phyloP scores from a whole-genome alignment of 2,797 vertebrate genomes.

The Huso huso region DNA sequence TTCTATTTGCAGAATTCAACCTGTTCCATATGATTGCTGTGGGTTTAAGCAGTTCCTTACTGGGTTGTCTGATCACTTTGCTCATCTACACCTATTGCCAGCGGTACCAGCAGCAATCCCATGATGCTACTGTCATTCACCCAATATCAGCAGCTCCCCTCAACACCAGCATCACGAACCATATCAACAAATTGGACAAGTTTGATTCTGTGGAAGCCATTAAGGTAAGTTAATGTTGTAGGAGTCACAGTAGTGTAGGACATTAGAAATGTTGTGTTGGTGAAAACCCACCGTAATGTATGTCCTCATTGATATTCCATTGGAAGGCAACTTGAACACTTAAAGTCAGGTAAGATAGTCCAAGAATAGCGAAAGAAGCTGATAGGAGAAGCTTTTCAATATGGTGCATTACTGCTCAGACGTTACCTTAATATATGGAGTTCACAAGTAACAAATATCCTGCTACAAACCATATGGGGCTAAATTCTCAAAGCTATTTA shows the following conservation, averaged over 20 bases:
- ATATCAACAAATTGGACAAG: slow-evolving; percentile 97
- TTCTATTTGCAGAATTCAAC: slow-evolving; percentile 74
- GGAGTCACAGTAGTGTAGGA: no score
- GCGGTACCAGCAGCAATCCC: slow-evolving; percentile 88
- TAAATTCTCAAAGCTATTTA: background rate
- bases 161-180: slow-evolving; percentile 96
- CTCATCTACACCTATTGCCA: slow-evolving; percentile 93
- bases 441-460: no score
- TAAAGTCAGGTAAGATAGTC: no score
- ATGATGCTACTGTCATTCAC: slow-evolving; percentile 92
- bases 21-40: slow-evolving; percentile 95
- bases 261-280: no score
- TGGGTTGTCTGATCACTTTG: slow-evolving; percentile 89
- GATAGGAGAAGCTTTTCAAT: no score
- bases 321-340: slow-evolving; percentile 6
- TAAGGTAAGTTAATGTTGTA: slow-evolving; percentile 67
- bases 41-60: slow-evolving; percentile 89
- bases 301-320: slow-evolving; percentile 32
- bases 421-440: no score
- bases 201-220: slow-evolving; percentile 94
- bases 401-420: no score
- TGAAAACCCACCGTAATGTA: slow-evolving; percentile 15
- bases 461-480: background rate
- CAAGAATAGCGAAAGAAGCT: no score
- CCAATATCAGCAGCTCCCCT: slow-evolving; percentile 86